Evolutionary conservation across 2,113 vertebrate species (phyloP).

Genomic region (Grammomys surdaster): DNA sequence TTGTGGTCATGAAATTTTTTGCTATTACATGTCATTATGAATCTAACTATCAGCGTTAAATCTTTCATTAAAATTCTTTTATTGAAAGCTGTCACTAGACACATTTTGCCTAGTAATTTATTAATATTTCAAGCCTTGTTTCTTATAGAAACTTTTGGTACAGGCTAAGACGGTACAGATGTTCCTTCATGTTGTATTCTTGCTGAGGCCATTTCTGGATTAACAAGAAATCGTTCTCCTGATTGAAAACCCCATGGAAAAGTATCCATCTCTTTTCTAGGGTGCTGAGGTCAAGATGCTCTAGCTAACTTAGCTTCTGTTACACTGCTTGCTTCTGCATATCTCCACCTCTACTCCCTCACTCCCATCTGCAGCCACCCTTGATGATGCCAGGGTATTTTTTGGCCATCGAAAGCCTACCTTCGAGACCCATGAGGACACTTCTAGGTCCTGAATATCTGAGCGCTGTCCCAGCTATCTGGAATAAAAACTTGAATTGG

Average conservation of each 20-base stretch:
- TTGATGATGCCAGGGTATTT: neutral
- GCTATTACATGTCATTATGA: neutral
- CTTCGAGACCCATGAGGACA: neutral
- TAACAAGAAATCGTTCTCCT: neutral
- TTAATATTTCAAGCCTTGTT: neutral
- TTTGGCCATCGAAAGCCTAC: neutral
- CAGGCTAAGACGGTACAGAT: neutral
- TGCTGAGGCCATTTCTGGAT: neutral
- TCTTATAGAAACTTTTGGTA: neutral
- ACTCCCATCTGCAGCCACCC: neutral
- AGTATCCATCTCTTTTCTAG: neutral
- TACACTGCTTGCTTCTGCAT: neutral
- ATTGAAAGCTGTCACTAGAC: neutral
- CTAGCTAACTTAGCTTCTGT: neutral
- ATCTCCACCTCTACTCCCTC: fast-evolving
- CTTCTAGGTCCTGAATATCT: neutral
- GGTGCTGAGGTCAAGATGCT: neutral
- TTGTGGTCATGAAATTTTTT: neutral
- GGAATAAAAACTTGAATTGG: neutral
- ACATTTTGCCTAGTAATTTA: neutral
- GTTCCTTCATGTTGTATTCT: neutral
- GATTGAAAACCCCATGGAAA: neutral
- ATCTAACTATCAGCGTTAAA: neutral
- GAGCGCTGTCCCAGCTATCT: neutral
- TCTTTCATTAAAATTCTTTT: neutral